Conservation (phyloP, 2,797 vertebrate species). For the Manis crassicaudata region DNA sequence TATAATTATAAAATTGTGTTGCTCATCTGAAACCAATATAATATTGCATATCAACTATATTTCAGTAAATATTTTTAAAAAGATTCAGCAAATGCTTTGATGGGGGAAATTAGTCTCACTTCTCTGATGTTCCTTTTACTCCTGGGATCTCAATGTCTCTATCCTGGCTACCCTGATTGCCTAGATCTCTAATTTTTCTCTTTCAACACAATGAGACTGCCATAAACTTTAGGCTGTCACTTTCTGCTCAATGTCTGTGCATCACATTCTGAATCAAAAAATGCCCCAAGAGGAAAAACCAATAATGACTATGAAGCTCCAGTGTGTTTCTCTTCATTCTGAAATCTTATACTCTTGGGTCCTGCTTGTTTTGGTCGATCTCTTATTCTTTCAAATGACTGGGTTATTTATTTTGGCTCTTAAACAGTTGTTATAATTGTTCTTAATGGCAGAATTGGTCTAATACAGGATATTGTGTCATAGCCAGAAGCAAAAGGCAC, state of each 20-base stretch:
- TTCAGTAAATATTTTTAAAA: too few species aligned
- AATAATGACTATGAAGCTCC: not conserved
- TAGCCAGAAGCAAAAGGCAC: not conserved
- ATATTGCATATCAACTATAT: too few species aligned
- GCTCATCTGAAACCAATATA: too few species aligned
- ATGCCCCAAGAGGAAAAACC: not conserved
- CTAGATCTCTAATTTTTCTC: not conserved
- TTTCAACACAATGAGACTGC: not conserved
- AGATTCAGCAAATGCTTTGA: not conserved
- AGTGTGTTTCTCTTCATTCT: not conserved
- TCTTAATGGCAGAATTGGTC: conserved; percentile 4
- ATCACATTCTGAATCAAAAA: not conserved
- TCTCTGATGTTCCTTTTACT: not conserved
- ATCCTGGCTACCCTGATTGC: not conserved
- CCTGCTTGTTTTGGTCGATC: not conserved
- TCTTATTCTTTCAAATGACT: not conserved
- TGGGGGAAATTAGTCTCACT: not conserved
- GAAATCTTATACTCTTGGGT: not conserved
- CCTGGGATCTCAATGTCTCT: not conserved
- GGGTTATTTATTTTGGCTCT: not conserved
- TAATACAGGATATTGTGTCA: not conserved
- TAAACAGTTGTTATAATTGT: not conserved
- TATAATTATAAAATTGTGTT: too few species aligned
- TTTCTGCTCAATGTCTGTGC: not conserved
- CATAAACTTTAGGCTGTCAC: not conserved